Evolutionary conservation across 2,888 invertebrate genomes (phyloP).

Genomic region (Lordiphosa fenestrarum): DNA sequence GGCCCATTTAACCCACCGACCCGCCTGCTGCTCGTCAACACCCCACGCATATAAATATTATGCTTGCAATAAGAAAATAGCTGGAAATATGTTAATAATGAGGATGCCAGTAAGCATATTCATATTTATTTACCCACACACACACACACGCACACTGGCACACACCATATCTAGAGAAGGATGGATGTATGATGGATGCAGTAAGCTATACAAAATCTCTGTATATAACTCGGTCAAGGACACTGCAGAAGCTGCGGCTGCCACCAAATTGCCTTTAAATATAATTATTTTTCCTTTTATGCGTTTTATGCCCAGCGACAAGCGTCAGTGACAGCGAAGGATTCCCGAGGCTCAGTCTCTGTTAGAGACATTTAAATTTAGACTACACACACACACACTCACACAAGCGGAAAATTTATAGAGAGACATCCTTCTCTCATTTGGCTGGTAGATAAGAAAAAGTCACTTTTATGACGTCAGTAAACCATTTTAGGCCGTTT

Average conservation of each 20-base stretch:
- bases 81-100: conserved; percentile 71
- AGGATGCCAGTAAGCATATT: conserved; percentile 43
- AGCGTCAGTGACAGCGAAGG: conserved; percentile 25
- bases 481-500: conserved; percentile 67
- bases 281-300: conserved; percentile 75
- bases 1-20: conserved; percentile 27
- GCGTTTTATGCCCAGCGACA: conserved; percentile 39
- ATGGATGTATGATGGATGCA: conserved; percentile 35
- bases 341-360: conserved; percentile 33
- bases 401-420: conserved; percentile 31
- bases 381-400: conserved; percentile 22
- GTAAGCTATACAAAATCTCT: conserved; percentile 36
- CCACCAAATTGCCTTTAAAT: conserved; percentile 76
- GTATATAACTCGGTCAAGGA: conserved; percentile 74
- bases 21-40: conserved; percentile 20
- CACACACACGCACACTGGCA: conserved; percentile 16
- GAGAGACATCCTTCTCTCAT: conserved; percentile 31
- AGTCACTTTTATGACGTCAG: conserved; percentile 73
- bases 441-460: conserved; percentile 67
- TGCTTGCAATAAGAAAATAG: conserved; percentile 60
- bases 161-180: conserved; percentile 2
- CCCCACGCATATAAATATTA: conserved; percentile 46
- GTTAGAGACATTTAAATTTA: conserved; percentile 70
- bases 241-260: conserved; percentile 68
- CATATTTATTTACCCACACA: conserved; percentile 48